Percentiles rank a stretch among this genome's conserved stretches.
phyloP scores from a whole-genome alignment of 2,113 vertebrate species.

The Tyrannus savana region DNA sequence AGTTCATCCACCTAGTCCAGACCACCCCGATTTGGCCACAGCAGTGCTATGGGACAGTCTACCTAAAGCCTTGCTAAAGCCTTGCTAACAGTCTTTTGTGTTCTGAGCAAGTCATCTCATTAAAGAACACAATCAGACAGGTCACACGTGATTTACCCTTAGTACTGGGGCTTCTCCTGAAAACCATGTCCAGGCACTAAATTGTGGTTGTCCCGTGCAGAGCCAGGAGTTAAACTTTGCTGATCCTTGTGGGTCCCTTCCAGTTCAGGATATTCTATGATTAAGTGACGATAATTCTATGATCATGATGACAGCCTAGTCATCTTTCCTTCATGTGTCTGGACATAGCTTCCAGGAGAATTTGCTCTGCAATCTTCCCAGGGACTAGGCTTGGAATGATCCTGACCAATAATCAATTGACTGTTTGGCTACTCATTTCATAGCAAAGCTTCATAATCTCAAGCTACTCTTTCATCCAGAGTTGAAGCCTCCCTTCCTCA shows the following conservation, averaged over 20 bases:
- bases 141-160: background rate
- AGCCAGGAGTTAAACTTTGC: background rate
- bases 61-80: background rate
- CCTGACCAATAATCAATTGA: background rate
- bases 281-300: background rate
- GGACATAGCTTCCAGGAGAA: background rate
- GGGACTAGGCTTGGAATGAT: background rate
- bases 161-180: background rate
- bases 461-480: background rate
- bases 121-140: background rate
- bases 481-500: fast-evolving
- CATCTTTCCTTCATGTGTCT: background rate
- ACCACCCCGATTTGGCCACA: background rate
- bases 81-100: background rate
- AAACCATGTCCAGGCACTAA: background rate
- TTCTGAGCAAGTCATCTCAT: background rate
- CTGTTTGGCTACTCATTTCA: background rate
- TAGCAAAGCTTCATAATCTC: background rate
- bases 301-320: background rate
- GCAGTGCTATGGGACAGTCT: background rate
- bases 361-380: background rate
- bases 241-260: background rate
- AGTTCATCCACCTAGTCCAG: background rate
- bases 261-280: background rate
- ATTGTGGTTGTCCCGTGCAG: background rate